A percentile compares a stretch with the other conserved stretches of the same genome.
Evolutionary conservation across 2,797 vertebrate genomes (phyloP).

Genomic region (Argentina silus): DNA sequence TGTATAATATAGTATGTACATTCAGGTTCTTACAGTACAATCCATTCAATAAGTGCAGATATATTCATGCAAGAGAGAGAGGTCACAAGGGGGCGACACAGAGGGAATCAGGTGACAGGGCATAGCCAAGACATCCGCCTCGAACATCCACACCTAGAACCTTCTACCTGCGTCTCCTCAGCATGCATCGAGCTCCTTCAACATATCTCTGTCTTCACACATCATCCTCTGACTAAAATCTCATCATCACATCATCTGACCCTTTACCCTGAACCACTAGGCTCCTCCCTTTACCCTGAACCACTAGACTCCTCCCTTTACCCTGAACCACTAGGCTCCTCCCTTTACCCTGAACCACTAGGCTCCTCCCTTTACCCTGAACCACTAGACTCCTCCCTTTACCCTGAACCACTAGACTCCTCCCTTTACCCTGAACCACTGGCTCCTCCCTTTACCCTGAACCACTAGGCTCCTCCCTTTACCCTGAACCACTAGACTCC

Average conservation of each 20-base stretch:
- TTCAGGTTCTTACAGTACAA: slow-evolving; percentile 85
- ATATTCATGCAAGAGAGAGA: slow-evolving; percentile 79
- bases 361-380: too few species aligned
- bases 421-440: too few species aligned
- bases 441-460: too few species aligned
- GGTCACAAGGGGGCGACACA: slow-evolving; percentile 68
- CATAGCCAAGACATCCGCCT: slow-evolving; percentile 56
- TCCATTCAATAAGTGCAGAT: slow-evolving; percentile 81
- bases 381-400: too few species aligned
- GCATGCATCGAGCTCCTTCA: background rate
- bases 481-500: too few species aligned
- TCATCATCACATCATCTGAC: background rate
- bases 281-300: too few species aligned
- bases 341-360: too few species aligned
- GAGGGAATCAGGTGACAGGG: slow-evolving; percentile 57
- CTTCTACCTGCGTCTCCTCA: slow-evolving; percentile 21
- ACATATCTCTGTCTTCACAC: background rate
- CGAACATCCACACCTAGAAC: slow-evolving; percentile 52
- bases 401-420: too few species aligned
- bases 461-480: too few species aligned
- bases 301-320: too few species aligned
- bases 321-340: too few species aligned
- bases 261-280: background rate
- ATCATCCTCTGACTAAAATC: background rate
- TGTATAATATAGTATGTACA: slow-evolving; percentile 84